These are phyloP conservation scores for Epistrophella euchroma DNA, from an alignment of 2,888 invertebrate species.

Conservation along the genomic window DNA sequence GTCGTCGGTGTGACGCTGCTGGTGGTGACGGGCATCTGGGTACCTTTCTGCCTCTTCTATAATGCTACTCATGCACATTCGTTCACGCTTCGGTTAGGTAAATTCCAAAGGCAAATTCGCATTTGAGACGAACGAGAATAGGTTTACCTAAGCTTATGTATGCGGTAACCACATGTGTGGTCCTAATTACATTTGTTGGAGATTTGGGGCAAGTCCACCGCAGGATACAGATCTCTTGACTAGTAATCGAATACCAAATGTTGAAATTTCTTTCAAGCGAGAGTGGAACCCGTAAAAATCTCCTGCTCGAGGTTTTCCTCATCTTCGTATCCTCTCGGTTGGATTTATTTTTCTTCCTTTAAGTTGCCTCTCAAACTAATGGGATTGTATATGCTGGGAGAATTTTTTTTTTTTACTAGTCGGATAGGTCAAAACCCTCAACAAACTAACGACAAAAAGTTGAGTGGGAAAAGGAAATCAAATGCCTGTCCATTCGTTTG, in stretches of 20 bases:
- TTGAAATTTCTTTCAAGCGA: slow-evolving; percentile 52
- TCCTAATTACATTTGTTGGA: slow-evolving; percentile 74
- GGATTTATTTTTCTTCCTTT: slow-evolving; percentile 10
- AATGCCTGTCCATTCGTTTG: slow-evolving; percentile 62
- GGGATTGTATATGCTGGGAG: slow-evolving; percentile 54
- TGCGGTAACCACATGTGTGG: slow-evolving; percentile 69
- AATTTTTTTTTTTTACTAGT: not conserved
- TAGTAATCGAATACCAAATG: slow-evolving; percentile 71
- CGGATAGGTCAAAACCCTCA: slow-evolving; percentile 67
- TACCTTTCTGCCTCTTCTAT: slow-evolving; percentile 42
- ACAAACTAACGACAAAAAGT: slow-evolving; percentile 33
- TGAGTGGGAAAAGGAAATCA: slow-evolving; percentile 23
- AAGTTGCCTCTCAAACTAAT: slow-evolving; percentile 45
- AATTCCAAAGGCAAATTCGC: slow-evolving; percentile 67
- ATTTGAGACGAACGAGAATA: slow-evolving; percentile 42
- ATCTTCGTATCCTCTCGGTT: slow-evolving; percentile 28
- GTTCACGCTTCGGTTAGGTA: slow-evolving; percentile 69
- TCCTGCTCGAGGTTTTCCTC: slow-evolving; percentile 27
- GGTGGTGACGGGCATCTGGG: slow-evolving; percentile 34
- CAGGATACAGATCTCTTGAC: slow-evolving; percentile 65
- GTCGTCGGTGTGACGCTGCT: slow-evolving; percentile 5
- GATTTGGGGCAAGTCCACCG: slow-evolving; percentile 66
- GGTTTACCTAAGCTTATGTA: slow-evolving; percentile 51
- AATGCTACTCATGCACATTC: slow-evolving; percentile 58
- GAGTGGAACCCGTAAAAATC: slow-evolving; percentile 42